Percentiles rank a stretch among this genome's conserved stretches.
Evolutionary conservation across 2,113 vertebrate genomes (phyloP).

Genomic region (Oriolus oriolus): DNA sequence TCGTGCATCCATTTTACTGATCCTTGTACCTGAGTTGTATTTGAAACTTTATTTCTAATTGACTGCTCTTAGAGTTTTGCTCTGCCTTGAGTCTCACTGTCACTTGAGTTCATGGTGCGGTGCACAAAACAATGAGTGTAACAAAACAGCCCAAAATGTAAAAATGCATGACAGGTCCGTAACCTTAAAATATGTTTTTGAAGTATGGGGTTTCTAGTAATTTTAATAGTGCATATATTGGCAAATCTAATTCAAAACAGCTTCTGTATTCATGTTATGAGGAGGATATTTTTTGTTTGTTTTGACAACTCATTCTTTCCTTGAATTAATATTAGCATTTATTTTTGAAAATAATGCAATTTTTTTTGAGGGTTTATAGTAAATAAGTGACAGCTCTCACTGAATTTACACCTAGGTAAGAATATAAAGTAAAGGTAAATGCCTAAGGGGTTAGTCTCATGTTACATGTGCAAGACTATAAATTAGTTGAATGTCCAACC

Average conservation of each 20-base stretch:
- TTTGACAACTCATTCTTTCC: constrained; percentile 4
- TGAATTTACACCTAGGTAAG: background rate
- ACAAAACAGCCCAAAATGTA: background rate
- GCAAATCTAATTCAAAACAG: background rate
- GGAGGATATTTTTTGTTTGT: constrained; percentile 1
- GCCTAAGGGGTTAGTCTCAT: background rate
- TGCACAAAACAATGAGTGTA: background rate
- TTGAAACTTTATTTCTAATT: background rate
- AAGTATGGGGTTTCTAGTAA: background rate
- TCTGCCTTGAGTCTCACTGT: background rate
- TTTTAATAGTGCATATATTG: background rate
- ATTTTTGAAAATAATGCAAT: background rate
- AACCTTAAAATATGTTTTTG: background rate
- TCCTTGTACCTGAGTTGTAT: background rate
- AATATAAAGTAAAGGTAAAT: background rate
- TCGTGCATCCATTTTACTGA: background rate
- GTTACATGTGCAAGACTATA: background rate
- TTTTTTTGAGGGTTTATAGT: background rate
- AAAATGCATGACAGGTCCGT: background rate
- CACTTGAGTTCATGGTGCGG: background rate
- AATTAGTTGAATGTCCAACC: background rate
- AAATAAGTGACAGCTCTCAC: background rate
- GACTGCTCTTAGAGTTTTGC: background rate
- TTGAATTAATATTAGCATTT: constrained; percentile 15
- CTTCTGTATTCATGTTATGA: background rate